phyloP scores from a whole-genome alignment of 1,140 invertebrate genomes.

The Drosophila pandora region DNA sequence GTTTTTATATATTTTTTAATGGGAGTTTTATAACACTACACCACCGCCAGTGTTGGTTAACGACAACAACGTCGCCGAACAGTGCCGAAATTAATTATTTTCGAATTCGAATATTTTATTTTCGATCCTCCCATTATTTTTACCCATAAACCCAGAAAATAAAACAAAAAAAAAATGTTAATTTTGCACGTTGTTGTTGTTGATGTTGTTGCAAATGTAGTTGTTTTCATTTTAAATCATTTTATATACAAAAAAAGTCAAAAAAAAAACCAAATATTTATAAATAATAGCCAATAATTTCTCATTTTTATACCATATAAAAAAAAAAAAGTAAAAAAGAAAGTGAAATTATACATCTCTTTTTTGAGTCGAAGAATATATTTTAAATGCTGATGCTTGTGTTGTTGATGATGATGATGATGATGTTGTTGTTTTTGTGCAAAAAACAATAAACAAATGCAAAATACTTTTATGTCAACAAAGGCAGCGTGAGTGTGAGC shows the following conservation, averaged over 20 bases:
- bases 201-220: conserved; percentile 69
- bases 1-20: conserved; percentile 4
- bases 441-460: conserved; percentile 31
- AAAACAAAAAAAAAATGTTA: conserved; percentile 20
- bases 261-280: neutral
- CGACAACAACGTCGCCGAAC: neutral
- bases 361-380: conserved; percentile 30
- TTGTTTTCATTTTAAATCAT: conserved; percentile 13
- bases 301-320: conserved; percentile 9
- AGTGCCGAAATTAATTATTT: conserved; percentile 10
- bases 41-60: neutral
- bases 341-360: conserved; percentile 23
- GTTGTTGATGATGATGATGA: conserved; percentile 78
- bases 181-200: conserved; percentile 76
- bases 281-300: conserved; percentile 6
- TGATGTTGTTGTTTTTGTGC: conserved; percentile 77
- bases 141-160: neutral
- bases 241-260: conserved; percentile 11
- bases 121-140: neutral
- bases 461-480: conserved; percentile 29
- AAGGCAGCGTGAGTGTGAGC: conserved; percentile 18
- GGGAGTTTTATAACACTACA: neutral
- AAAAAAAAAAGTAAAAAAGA: conserved; percentile 6
- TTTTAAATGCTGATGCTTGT: conserved; percentile 71
- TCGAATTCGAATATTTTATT: neutral